Evolutionary conservation across 2,888 invertebrate species (phyloP).

Genomic region (Tipula confusa): DNA sequence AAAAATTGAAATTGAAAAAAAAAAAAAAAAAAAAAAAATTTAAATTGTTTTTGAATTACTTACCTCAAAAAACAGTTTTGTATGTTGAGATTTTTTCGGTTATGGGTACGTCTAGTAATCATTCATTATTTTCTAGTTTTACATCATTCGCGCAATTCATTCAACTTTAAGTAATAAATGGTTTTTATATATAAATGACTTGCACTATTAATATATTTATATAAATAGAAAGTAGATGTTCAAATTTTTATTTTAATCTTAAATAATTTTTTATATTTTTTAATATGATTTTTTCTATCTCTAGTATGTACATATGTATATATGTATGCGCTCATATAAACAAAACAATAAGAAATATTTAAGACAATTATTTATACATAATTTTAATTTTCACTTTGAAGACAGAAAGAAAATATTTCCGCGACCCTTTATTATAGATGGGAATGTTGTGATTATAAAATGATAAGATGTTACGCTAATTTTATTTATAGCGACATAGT

Average conservation of each 20-base stretch:
- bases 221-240: conserved; percentile 20
- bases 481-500: not conserved
- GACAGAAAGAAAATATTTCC: not conserved
- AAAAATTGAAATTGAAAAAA: not conserved
- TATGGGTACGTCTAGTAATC: not conserved
- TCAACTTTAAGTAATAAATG: not conserved
- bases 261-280: not conserved
- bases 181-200: not conserved
- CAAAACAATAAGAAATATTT: not conserved
- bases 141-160: not conserved
- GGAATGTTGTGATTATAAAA: not conserved
- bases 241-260: not conserved
- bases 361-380: not conserved
- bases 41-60: not conserved
- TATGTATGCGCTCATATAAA: not conserved
- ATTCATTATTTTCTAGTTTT: not conserved
- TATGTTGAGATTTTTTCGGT: not conserved
- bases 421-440: not conserved
- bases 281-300: not conserved
- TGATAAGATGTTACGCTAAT: not conserved
- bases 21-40: no score
- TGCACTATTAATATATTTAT: conserved; percentile 25
- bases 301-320: not conserved
- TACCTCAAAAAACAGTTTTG: not conserved
- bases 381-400: not conserved